Conservation (phyloP, 2,797 vertebrate genomes). For the Choloepus didactylus region DNA sequence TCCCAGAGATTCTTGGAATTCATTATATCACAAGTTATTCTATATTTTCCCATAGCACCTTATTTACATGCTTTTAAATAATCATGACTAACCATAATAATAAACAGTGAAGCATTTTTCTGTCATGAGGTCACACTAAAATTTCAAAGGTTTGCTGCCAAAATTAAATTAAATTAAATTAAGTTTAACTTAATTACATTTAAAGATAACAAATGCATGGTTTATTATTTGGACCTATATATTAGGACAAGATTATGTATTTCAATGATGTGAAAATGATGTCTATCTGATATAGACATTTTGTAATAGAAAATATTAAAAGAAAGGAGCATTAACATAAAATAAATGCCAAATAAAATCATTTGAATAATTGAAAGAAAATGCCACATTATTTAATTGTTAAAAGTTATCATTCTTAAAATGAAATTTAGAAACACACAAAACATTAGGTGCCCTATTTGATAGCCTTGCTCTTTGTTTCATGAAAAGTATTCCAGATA, state of each 20-base stretch:
- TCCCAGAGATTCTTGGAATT: neutral
- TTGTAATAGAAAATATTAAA: neutral
- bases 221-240: neutral
- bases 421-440: neutral
- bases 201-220: neutral
- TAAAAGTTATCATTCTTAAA: conserved; percentile 3
- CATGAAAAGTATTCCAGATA: neutral
- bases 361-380: conserved; percentile 17
- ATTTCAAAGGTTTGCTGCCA: neutral
- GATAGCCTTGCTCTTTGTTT: neutral
- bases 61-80: neutral
- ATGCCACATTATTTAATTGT: neutral
- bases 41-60: neutral
- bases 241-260: neutral
- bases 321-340: neutral
- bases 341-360: conserved; percentile 5
- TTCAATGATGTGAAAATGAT: conserved; percentile 35
- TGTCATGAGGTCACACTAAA: neutral
- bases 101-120: conserved; percentile 28
- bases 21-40: conserved; percentile 16
- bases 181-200: no score
- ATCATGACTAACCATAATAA: neutral
- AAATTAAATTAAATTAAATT: neutral
- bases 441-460: neutral
- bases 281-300: neutral